Evolutionary conservation across 2,113 vertebrate genomes (phyloP).

Genomic region (Leucosticte australis): DNA sequence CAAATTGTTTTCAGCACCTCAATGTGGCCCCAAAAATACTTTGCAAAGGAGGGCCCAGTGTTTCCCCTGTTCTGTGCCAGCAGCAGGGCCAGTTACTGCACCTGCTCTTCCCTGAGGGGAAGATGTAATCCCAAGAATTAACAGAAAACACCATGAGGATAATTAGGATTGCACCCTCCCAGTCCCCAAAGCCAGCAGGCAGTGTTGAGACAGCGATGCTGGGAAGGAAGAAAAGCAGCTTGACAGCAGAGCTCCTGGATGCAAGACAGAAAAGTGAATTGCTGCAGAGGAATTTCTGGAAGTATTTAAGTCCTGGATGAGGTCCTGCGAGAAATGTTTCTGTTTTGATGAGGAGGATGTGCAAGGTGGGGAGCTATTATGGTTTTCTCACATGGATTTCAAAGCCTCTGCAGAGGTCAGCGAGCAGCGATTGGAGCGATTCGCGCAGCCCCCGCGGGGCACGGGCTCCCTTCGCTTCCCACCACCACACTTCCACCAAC

Average conservation of each 20-base stretch:
- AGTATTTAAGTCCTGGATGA: not conserved
- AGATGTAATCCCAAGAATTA: not conserved
- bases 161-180: not conserved
- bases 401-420: not conserved
- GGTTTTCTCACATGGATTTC: not conserved
- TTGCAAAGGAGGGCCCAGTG: not conserved
- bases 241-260: not conserved
- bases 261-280: not conserved
- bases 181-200: not conserved
- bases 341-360: not conserved
- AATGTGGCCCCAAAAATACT: not conserved
- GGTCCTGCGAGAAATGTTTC: not conserved
- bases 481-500: not conserved
- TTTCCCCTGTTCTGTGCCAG: not conserved
- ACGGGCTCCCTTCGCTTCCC: not conserved
- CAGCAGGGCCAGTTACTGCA: not conserved
- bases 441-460: not conserved
- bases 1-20: not conserved
- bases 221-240: not conserved
- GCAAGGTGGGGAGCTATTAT: not conserved
- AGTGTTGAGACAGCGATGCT: not conserved
- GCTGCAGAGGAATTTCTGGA: not conserved
- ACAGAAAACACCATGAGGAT: not conserved
- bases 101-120: not conserved
- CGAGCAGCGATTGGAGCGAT: not conserved